Base-by-base conservation (phyloP, 92 coral and sea anemone species). In the Galaxea fascicularis region DNA sequence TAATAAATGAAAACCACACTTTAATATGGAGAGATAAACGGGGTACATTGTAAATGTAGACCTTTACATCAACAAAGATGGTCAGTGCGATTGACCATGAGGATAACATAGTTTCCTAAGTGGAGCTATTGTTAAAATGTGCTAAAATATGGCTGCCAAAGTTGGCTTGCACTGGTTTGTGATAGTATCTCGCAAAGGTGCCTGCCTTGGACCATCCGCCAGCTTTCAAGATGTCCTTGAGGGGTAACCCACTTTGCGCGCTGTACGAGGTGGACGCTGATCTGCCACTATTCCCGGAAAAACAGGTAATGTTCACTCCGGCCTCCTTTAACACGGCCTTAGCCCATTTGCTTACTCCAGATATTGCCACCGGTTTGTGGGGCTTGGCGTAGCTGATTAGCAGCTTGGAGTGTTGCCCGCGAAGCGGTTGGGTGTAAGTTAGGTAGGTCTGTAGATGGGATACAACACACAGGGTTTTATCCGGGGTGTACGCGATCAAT, bases 401-500 rank as follows among this genome's bases (percentile, higher is more conserved):
- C 75, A 71, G 29, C 75, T 44, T 44, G 77, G 49, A 18, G 44
- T 11, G 10, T 62, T n/a, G 46, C 28, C 75, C 57, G 25, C 58
- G 12, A 44, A 71, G 75, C 24, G 51, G 51, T 71, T 41, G 27
- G 75, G 56, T 71, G 30, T 44, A 39, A 31, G 52, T 28, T 71
- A 71, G 56, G 58, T 46, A 71, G 54, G 51, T 10, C 51, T 71
- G 12, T 18, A 71, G 57, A 22, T 71, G 75, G 51, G 75, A 39
- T 44, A 45, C 75, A 22, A 60, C 85, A 84, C 41, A 83, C 24
- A 58, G 22, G 51, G 46, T 73, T 63, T 74, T 80, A 78, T 90
- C 85, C 49, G 20, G 67, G 56, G 28, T 56, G 82, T 72, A 87
- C 3, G 27, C 20, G 25, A 51, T 12, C 28, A 88, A 46, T 69